A percentile compares a stretch with the other conserved stretches of the same genome.
phyloP scores from a whole-genome alignment of 2,888 invertebrate genomes.

The Dasysyrphus albostriatus region DNA sequence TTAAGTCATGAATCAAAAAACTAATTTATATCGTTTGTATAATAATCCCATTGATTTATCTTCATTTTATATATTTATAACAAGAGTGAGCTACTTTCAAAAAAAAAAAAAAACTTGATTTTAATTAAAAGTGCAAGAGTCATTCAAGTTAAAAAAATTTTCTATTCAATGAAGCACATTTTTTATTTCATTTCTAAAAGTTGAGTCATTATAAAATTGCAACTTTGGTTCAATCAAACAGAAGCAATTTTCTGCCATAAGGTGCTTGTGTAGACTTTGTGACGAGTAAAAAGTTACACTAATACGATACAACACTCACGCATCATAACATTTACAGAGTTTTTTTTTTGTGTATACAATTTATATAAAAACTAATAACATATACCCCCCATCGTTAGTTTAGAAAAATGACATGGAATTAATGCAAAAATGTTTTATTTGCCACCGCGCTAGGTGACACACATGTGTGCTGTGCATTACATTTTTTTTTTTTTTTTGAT shows the following conservation, averaged over 20 bases:
- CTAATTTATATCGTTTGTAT: background rate
- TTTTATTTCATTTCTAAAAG: background rate
- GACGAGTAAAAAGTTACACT: slow-evolving; percentile 17
- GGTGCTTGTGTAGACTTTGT: slow-evolving; percentile 26
- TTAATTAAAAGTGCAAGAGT: background rate
- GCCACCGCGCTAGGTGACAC: slow-evolving; percentile 77
- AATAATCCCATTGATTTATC: too few species aligned
- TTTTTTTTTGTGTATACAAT: background rate
- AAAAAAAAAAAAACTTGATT: background rate
- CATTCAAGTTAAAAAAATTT: slow-evolving; percentile 13
- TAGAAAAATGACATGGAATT: slow-evolving; percentile 64
- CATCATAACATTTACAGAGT: background rate
- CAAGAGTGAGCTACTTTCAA: background rate
- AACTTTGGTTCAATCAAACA: slow-evolving; percentile 20
- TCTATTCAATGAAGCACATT: slow-evolving; percentile 44
- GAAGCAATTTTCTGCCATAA: background rate
- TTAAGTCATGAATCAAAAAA: background rate
- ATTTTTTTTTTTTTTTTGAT: slow-evolving; percentile 40
- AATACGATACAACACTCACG: slow-evolving; percentile 16
- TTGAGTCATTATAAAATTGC: slow-evolving; percentile 8
- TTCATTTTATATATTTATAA: too few species aligned
- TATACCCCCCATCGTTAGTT: slow-evolving; percentile 51
- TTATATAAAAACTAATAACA: slow-evolving; percentile 5
- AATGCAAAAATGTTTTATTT: slow-evolving; percentile 74
- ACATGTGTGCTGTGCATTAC: slow-evolving; percentile 74